Evolutionary conservation across 2,797 vertebrate genomes (phyloP), one percentile per base, ranked within the genome.

Genomic region (Sorex maritimensis): DNA sequence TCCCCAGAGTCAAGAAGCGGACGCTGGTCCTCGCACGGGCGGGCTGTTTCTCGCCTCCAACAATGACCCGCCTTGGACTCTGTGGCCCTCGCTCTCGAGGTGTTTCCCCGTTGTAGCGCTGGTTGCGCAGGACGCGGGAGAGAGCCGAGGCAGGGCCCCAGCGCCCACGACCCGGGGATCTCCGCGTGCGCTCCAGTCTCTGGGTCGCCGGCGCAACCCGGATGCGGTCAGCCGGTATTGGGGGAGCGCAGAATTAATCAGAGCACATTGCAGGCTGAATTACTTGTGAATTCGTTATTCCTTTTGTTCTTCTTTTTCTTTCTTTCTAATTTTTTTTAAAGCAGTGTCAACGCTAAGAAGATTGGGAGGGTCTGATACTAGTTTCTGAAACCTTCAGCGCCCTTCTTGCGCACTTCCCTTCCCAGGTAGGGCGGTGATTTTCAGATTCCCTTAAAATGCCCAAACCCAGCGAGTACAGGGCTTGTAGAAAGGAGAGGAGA

Each of bases 61-160:
- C 49, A 77, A 19, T 19, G 28, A 15, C 15, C 14, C 5, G 1
- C 41, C 72, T 28, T 55, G 41, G 30, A 34, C 49, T 63, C 26
- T 67, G 28, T 26, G 65, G 82, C 69, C 6, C 38, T 24, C 0
- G 55, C 65, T 14, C 21, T 2, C 0, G 12, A 58, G 30, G 41
- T 1, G 1, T 67, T 52, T 49, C 46, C 38, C 49, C 0, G 2
- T 67, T 65, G 46, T 44, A 0, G 13, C 5, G 7, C 55, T 77
- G 2, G 1, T n/a, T 88, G 94, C 94, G 88, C 93, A 84, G 38
- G 86, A 92, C 0, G 81, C 90, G 86, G 96, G 96, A 85, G 63
- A 67, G 2, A 61, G 3, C 17, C 17, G 15, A 15, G 6, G 58
- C 30, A 17, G 30, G 49, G 15, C 5, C 52, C 10, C 21, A 0